phyloP scores from a whole-genome alignment of 2,888 invertebrate genomes.

The Rambutsinella grinnellia region DNA sequence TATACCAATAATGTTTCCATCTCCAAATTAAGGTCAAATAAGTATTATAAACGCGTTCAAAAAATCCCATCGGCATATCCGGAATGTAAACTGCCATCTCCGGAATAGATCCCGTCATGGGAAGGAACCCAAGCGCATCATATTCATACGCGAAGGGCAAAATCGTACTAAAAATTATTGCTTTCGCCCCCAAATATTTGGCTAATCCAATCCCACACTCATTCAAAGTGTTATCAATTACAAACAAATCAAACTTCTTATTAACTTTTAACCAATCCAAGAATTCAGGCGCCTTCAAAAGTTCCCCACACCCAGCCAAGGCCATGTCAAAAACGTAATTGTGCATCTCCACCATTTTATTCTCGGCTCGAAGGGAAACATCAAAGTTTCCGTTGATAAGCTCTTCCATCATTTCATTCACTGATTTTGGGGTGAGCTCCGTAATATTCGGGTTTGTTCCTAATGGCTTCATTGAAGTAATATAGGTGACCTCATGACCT shows the following conservation, averaged over 20 bases:
- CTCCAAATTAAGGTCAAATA: constrained; percentile 8
- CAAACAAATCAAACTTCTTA: constrained; percentile 40
- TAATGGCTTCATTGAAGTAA: constrained; percentile 34
- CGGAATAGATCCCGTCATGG: constrained; percentile 44
- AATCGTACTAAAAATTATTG: constrained; percentile 41
- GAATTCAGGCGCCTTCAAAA: no score
- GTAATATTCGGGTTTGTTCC: constrained; percentile 19
- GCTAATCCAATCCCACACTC: constrained; percentile 57
- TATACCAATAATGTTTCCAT: constrained; percentile 3
- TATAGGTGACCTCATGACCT: constrained; percentile 53
- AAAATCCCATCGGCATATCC: constrained; percentile 23
- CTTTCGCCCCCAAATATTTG: constrained; percentile 42
- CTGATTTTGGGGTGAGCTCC: constrained; percentile 30
- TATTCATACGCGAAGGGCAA: constrained; percentile 27
- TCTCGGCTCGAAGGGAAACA: constrained; percentile 6
- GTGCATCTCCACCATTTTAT: neutral
- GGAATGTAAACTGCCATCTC: constrained; percentile 18
- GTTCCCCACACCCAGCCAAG: constrained; percentile 3
- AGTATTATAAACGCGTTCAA: constrained; percentile 15
- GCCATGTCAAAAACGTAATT: neutral
- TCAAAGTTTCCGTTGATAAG: constrained; percentile 27
- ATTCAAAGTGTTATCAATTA: constrained; percentile 48
- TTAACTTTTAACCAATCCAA: no score
- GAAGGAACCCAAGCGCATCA: constrained; percentile 38
- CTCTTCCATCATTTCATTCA: neutral